These are phyloP conservation scores for Aplodontia rufa DNA, from an alignment of 2,113 vertebrate genomes.

Conservation along the genomic window DNA sequence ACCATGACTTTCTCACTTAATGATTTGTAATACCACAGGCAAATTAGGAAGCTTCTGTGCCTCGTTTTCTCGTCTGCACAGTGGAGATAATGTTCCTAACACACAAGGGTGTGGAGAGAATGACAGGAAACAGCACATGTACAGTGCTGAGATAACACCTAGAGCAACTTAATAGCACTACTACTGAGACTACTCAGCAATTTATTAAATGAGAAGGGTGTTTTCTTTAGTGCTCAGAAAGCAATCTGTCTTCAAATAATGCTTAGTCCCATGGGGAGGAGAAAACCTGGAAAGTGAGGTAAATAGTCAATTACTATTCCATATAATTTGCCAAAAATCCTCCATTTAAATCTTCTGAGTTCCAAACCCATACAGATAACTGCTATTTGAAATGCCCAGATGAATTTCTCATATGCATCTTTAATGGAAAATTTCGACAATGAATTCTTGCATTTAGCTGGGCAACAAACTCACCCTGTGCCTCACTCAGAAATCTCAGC, in stretches of 20 bases:
- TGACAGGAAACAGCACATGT: not conserved
- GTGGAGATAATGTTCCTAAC: too few relatives aligned
- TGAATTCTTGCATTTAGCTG: not conserved
- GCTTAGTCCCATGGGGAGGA: not conserved
- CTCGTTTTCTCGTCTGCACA: not conserved
- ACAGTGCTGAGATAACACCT: not conserved
- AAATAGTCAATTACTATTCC: not conserved
- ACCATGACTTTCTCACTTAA: not conserved
- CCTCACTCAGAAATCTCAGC: not conserved
- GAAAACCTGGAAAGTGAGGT: not conserved
- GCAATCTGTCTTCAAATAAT: not conserved
- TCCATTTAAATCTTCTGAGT: not conserved
- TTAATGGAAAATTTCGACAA: not conserved
- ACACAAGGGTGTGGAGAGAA: not conserved
- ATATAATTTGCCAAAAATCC: not conserved
- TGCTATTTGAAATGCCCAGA: not conserved
- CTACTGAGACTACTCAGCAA: not conserved
- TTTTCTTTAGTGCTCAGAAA: not conserved
- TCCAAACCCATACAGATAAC: not conserved
- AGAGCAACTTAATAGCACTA: not conserved
- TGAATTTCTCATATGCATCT: not conserved
- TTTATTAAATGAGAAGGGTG: not conserved
- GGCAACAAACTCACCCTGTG: not conserved
- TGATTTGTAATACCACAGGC: not conserved
- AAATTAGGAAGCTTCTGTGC: not conserved